A percentile compares a stretch with the other conserved stretches of the same genome.
Evolutionary conservation across 1,140 invertebrate species (phyloP).

Genomic region (Pararge aegeria): DNA sequence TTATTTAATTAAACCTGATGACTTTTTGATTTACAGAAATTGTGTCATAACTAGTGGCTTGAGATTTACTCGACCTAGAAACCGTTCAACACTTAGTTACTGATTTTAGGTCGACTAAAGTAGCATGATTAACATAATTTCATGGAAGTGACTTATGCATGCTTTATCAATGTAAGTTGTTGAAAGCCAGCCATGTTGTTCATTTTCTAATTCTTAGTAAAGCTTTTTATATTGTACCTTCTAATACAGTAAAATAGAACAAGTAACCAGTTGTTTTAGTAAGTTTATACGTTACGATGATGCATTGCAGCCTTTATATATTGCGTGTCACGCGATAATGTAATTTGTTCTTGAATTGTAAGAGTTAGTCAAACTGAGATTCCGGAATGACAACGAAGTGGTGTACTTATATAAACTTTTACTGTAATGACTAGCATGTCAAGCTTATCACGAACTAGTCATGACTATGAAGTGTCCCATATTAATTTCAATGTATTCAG

Average conservation of each 20-base stretch:
- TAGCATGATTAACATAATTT: not conserved
- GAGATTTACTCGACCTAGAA: constrained; percentile 28
- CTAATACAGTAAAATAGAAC: not conserved
- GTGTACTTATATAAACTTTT: not conserved
- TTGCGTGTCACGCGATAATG: constrained; percentile 40
- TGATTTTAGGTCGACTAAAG: constrained; percentile 25
- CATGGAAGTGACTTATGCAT: not conserved
- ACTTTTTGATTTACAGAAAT: constrained; percentile 5
- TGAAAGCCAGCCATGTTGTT: not conserved
- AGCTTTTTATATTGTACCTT: not conserved
- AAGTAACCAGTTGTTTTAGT: not conserved
- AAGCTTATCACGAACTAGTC: not conserved
- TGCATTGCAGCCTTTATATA: constrained; percentile 52
- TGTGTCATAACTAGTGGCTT: constrained; percentile 7
- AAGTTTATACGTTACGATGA: constrained; percentile 37
- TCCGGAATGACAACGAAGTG: not conserved
- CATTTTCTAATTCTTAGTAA: not conserved
- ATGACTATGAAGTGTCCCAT: too few species aligned
- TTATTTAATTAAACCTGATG: not conserved
- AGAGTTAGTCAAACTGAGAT: not conserved
- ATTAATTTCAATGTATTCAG: too few species aligned
- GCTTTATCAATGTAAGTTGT: not conserved
- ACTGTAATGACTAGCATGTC: not conserved
- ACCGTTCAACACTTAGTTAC: constrained; percentile 9
- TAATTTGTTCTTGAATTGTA: not conserved